Conservation (phyloP, 2,797 vertebrate species). For the Capromys pilorides region DNA sequence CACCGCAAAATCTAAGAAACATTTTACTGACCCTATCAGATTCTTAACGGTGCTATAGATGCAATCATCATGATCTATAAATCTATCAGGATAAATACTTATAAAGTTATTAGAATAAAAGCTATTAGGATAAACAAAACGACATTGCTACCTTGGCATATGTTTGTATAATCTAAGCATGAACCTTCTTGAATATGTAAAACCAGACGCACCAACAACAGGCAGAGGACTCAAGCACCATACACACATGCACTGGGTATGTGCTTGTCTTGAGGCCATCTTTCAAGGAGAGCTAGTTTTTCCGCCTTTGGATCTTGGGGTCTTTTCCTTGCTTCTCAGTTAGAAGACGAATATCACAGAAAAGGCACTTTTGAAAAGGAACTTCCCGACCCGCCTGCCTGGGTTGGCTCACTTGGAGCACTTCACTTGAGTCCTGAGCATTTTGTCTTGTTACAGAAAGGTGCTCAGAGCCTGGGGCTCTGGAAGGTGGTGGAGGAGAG, state of each 20-base stretch:
- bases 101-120: slow-evolving; percentile 64
- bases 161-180: neutral
- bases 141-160: slow-evolving; percentile 2
- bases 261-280: neutral
- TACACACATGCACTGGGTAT: neutral
- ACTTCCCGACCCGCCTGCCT: neutral
- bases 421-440: neutral
- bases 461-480: neutral
- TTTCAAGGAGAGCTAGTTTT: neutral
- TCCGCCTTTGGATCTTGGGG: neutral
- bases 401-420: neutral
- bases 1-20: slow-evolving; percentile 23
- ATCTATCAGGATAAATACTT: slow-evolving; percentile 62
- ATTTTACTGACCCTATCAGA: slow-evolving; percentile 52
- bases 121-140: slow-evolving; percentile 67
- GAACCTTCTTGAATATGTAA: neutral
- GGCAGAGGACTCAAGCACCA: too few relatives aligned
- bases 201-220: neutral
- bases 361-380: neutral
- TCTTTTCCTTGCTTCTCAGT: neutral
- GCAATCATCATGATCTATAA: slow-evolving; percentile 61
- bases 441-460: slow-evolving; percentile 23
- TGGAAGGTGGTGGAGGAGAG: neutral
- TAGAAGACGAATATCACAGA: slow-evolving; percentile 43
- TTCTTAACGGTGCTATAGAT: slow-evolving; percentile 56